These are phyloP conservation scores for Pachycephala philippinensis DNA, from an alignment of 2,113 vertebrate genomes.

Conservation along the genomic window DNA sequence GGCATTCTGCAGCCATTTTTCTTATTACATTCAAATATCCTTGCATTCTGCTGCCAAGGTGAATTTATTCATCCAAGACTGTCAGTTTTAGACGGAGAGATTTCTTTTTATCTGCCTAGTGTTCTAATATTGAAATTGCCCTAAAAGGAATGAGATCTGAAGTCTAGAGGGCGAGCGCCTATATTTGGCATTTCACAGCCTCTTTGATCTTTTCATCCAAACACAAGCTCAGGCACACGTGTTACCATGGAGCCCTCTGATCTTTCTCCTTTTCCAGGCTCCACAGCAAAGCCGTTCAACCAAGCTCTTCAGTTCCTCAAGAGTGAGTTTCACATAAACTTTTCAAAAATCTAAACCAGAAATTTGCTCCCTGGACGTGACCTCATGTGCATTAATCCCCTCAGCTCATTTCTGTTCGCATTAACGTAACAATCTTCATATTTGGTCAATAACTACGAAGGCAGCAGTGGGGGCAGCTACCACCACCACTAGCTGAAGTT, in stretches of 20 bases:
- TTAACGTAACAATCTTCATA: neutral
- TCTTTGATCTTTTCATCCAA: conserved; percentile 31
- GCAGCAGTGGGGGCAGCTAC: neutral
- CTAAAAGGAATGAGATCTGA: conserved; percentile 2
- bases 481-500: neutral
- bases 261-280: neutral
- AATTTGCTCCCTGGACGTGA: neutral
- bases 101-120: conserved; percentile 44
- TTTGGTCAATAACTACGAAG: neutral
- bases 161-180: neutral
- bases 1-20: conserved; percentile 23
- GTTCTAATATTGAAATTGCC: conserved; percentile 40
- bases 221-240: neutral
- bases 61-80: conserved; percentile 14
- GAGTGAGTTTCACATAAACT: neutral
- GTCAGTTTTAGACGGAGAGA: neutral
- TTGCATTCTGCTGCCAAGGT: conserved; percentile 29
- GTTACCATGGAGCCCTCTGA: neutral
- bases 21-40: conserved; percentile 31
- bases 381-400: neutral
- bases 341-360: neutral
- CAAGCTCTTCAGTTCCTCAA: neutral
- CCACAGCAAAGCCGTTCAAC: neutral
- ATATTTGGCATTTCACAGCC: conserved; percentile 9
- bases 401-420: neutral